Conservation (phyloP, 2,113 vertebrate species). For the Gnathonemus longibarbis region DNA sequence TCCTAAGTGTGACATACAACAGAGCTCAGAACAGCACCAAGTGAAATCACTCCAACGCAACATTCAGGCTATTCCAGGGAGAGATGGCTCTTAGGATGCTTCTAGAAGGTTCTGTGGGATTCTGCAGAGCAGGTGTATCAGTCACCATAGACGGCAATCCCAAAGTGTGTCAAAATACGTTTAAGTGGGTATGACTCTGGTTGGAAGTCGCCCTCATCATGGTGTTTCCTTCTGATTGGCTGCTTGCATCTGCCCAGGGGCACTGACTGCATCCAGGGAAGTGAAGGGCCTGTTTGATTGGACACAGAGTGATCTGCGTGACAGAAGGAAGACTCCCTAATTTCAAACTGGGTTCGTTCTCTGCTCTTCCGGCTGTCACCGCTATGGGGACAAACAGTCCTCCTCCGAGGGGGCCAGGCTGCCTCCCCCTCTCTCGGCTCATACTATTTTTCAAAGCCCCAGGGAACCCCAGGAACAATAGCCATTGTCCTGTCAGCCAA, state of each 20-base stretch:
- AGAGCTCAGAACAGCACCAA: neutral
- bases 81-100: neutral
- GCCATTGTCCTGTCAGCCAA: conserved; percentile 49
- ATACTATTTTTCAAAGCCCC: conserved; percentile 14
- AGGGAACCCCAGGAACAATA: conserved; percentile 40
- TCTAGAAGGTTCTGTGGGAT: neutral
- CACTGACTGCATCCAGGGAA: conserved; percentile 35
- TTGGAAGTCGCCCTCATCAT: neutral
- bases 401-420: neutral
- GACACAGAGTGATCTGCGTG: conserved; percentile 49
- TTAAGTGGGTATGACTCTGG: neutral
- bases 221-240: conserved; percentile 47
- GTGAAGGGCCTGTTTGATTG: conserved; percentile 53
- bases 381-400: neutral
- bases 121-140: neutral
- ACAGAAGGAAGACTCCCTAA: conserved; percentile 45
- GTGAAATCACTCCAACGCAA: neutral
- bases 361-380: too few relatives aligned
- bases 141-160: neutral
- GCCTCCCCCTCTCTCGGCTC: neutral
- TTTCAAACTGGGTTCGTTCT: conserved; percentile 22
- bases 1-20: neutral
- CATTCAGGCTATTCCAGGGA: neutral
- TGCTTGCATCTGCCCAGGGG: conserved; percentile 53
- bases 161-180: neutral